Conservation (phyloP, 37 sponge, comb jelly and placozoan genomes). For the Mnemiopsis leidyi region DNA sequence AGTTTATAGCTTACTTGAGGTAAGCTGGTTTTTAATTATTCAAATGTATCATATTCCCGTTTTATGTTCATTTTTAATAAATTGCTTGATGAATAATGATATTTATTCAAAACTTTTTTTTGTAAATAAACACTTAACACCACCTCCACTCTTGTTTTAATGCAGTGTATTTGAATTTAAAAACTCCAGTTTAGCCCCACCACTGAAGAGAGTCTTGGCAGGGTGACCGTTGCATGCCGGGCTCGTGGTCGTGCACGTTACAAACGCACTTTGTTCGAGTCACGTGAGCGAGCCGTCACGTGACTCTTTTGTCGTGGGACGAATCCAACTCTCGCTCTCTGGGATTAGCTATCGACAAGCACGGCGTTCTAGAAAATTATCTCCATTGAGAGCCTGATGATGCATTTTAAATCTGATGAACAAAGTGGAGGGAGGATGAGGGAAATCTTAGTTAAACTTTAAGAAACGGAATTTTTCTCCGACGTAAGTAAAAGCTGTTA, state of each 20-base stretch:
- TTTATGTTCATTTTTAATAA: neutral
- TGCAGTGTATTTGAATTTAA: neutral
- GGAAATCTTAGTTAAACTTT: too few species aligned
- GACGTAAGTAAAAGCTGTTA: too few species aligned
- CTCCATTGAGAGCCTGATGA: neutral
- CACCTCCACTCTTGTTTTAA: neutral
- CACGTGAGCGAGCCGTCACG: neutral
- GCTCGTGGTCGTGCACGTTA: constrained; percentile 46
- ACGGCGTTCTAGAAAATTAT: neutral
- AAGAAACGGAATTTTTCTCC: too few species aligned
- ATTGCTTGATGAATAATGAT: neutral
- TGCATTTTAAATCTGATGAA: too few species aligned
- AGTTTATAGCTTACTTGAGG: too few species aligned
- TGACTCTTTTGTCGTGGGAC: neutral
- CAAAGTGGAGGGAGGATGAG: too few species aligned
- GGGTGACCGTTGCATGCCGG: constrained; percentile 22
- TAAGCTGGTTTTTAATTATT: too few species aligned
- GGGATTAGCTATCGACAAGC: neutral
- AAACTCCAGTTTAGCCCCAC: neutral
- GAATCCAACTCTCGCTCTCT: neutral
- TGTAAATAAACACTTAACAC: neutral
- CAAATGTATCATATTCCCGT: neutral
- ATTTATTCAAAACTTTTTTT: neutral
- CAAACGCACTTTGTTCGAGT: constrained; percentile 34
- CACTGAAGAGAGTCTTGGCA: neutral